Base-by-base conservation (phyloP, 2,797 vertebrate genomes). In the Gallinago stenura region DNA sequence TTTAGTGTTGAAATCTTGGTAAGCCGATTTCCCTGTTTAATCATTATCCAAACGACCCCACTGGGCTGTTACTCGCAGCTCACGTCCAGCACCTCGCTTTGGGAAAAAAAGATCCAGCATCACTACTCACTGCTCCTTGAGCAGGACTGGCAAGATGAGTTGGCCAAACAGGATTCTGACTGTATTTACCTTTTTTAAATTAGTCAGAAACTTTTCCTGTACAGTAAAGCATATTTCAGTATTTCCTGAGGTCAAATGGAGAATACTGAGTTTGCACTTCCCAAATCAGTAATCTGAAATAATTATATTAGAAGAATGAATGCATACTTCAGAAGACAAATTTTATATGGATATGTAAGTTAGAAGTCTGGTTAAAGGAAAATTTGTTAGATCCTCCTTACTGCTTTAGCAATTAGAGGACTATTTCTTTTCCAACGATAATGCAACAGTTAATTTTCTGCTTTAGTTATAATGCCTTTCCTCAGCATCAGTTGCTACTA, bases 401-500 rank as follows among this genome's bases (percentile, higher is more conserved):
- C 18, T 76, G 26, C 33, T 71, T 66, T 64, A 83, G 31, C 31
- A 80, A 19, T 68, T 37, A n/a, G 18, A 89, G 14, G 25, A 77
- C 7, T 79, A n/a, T 45, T 76, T 62, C 37, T 64, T 86, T 70
- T 57, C 69, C 53, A 66, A 68, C 61, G 72, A 89, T 61, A 93
- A 71, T 0, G 9, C 54, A 94, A 75, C 35, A 79, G 73, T 95
- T 89, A 62, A 83, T 70, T 85, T 92, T 83, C 64, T 81, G 64
- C 71, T 72, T 78, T 62, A 86, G 50, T 45, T 69, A 7, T 13
- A 83, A 56, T 18, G 62, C 39, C 81, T 87, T 73, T 78, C 61
- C 54, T 89, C 83, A 68, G 57, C 70, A 90, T 81, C 75, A 66
- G 39, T 85, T 89, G 58, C 80, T 90, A 75, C 85, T 88, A 91